Evolutionary conservation across 2,113 vertebrate species (phyloP), one percentile per base, ranked within the genome.

Genomic region (Nettapus auritus): DNA sequence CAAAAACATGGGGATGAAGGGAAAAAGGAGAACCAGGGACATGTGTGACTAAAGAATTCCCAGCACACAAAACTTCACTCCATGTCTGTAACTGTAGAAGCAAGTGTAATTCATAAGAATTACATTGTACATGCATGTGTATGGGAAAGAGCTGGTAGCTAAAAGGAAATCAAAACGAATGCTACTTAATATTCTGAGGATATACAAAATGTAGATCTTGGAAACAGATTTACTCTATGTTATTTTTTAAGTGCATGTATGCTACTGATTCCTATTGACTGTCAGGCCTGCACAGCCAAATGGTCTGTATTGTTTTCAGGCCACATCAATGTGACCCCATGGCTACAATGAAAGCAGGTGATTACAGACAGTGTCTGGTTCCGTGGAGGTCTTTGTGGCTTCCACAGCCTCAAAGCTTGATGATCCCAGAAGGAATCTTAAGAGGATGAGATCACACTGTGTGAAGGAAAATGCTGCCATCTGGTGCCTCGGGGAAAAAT

Each of bases 401-500:
- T 92, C 75, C 0, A 1, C 26, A 68, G 83, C 69, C 76, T 89
- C 66, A 88, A 84, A 90, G 83, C 67, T 80, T 56, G 77, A 63
- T 75, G 73, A 88, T 83, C 76, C 80, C 88, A 70, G 69, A 53
- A 28, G 18, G 74, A 90, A 83, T 83, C 80, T 4, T 4, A 31
- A 86, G 76, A 87, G 85, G 53, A 92, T 88, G 88, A 97, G 83
- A 56, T 93, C 90, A 89, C 42, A 8, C 46, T 73, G 81, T 82
- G 70, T 23, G 46, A 95, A 89, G 87, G 89, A 55, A 96, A 91
- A 91, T 96, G 89, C 96, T 96, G 96, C 96, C 96, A 97, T 94
- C 96, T 97, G 91, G 70, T 96, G 96, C 85, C 91, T 73, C 73
- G 71, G 78, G 81, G 91, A 38, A 26, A 50, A 40, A 36, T 46